A percentile compares a stretch with the other conserved stretches of the same genome.
Evolutionary conservation across 2,888 invertebrate species (phyloP).

Genomic region (Salticus scenicus): DNA sequence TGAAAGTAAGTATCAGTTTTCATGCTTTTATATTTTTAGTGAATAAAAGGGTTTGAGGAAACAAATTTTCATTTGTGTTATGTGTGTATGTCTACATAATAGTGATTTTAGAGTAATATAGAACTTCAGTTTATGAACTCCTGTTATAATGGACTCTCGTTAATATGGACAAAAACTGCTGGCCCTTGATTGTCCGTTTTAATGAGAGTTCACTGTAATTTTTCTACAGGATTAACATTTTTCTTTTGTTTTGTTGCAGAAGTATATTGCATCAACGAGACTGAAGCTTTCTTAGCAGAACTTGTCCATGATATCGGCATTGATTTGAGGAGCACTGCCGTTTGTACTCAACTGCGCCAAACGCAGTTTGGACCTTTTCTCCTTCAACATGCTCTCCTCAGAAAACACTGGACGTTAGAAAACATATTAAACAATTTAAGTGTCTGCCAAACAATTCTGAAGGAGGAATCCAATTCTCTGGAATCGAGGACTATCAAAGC

Average conservation of each 20-base stretch:
- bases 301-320: constrained; percentile 90
- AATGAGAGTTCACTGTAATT: too few species aligned
- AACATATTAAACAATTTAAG: constrained; percentile 83
- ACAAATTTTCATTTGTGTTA: too few species aligned
- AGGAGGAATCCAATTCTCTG: constrained; percentile 13
- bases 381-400: constrained; percentile 84
- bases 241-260: constrained; percentile 79
- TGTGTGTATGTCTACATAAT: too few species aligned
- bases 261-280: constrained; percentile 90
- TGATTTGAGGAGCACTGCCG: constrained; percentile 85
- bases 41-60: too few species aligned
- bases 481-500: constrained; percentile 28
- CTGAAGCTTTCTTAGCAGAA: constrained; percentile 84
- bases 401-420: constrained; percentile 87
- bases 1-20: too few species aligned
- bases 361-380: constrained; percentile 88
- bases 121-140: too few species aligned
- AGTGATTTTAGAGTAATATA: too few species aligned
- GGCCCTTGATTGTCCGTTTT: too few species aligned
- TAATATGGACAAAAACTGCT: too few species aligned
- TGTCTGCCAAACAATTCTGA: constrained; percentile 46
- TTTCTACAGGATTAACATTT: too few species aligned
- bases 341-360: constrained; percentile 87
- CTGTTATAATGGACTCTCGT: too few species aligned
- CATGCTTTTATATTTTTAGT: too few species aligned